These are phyloP conservation scores for Arrhamphus sclerolepis DNA, from an alignment of 2,797 vertebrate species.

Conservation along the genomic window DNA sequence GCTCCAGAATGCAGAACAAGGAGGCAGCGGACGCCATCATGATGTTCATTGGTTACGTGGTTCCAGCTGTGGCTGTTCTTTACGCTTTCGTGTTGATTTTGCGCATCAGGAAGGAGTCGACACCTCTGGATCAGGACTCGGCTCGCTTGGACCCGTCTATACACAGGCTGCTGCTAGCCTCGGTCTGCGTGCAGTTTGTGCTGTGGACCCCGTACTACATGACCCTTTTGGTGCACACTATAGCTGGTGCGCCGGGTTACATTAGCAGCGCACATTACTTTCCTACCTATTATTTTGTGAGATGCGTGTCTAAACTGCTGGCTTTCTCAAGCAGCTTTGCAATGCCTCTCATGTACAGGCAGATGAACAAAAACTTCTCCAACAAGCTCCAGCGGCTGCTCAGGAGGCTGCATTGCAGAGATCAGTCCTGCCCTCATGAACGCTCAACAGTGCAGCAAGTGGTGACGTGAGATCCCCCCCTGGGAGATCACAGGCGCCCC, in stretches of 20 bases:
- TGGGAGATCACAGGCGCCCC: conserved; percentile 23
- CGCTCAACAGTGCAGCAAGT: conserved; percentile 88
- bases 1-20: conserved; percentile 96
- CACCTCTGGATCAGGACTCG: conserved; percentile 90
- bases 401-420: conserved; percentile 87
- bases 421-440: conserved; percentile 85
- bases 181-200: conserved; percentile 90
- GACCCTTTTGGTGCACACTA: conserved; percentile 88
- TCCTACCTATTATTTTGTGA: conserved; percentile 83
- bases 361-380: conserved; percentile 93
- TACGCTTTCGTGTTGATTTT: conserved; percentile 90
- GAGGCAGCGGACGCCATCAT: conserved; percentile 93
- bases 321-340: conserved; percentile 94
- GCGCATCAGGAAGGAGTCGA: conserved; percentile 90
- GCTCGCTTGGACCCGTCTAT: conserved; percentile 90
- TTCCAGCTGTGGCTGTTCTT: conserved; percentile 88
- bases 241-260: conserved; percentile 80
- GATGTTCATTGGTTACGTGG: conserved; percentile 93
- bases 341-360: conserved; percentile 92
- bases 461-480: conserved; percentile 77
- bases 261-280: conserved; percentile 64
- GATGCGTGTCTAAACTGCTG: conserved; percentile 86
- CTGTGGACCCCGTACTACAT: conserved; percentile 96
- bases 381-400: conserved; percentile 87
- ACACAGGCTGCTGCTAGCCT: conserved; percentile 91